A percentile compares a stretch with the other conserved stretches of the same genome.
Conservation (phyloP, 2,888 invertebrate genomes). For the Amphipyra tragopoginis region DNA sequence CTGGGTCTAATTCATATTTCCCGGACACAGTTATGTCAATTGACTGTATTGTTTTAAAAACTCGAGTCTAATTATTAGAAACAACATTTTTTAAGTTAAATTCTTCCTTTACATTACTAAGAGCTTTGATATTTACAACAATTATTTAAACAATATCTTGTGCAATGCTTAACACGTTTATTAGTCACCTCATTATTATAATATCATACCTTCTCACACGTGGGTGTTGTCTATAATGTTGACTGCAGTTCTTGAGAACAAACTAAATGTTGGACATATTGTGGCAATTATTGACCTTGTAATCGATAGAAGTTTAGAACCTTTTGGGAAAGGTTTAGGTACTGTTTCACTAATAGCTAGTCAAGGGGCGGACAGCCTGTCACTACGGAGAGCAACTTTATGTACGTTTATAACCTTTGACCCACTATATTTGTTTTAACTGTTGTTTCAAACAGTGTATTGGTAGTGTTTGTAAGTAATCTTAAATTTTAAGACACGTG, state of each 20-base stretch:
- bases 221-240: constrained; percentile 23
- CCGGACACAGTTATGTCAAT: too few species aligned
- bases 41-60: background rate
- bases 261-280: background rate
- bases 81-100: background rate
- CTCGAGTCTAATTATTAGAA: background rate
- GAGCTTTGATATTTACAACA: constrained; percentile 22
- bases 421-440: background rate
- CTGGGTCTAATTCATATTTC: too few species aligned
- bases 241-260: constrained; percentile 9
- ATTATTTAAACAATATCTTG: constrained; percentile 36
- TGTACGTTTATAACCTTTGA: background rate
- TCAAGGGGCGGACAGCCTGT: constrained; percentile 4
- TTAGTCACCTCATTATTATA: constrained; percentile 48
- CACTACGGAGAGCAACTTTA: constrained; percentile 2
- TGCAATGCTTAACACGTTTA: constrained; percentile 23
- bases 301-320: background rate
- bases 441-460: background rate
- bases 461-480: background rate
- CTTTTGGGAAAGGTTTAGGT: background rate
- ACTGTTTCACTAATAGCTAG: background rate
- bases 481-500: too few species aligned
- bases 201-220: constrained; percentile 26
- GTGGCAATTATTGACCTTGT: background rate
- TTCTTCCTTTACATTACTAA: constrained; percentile 6